Evolutionary conservation across 2,113 vertebrate species (phyloP).

Genomic region (Cairina moschata): DNA sequence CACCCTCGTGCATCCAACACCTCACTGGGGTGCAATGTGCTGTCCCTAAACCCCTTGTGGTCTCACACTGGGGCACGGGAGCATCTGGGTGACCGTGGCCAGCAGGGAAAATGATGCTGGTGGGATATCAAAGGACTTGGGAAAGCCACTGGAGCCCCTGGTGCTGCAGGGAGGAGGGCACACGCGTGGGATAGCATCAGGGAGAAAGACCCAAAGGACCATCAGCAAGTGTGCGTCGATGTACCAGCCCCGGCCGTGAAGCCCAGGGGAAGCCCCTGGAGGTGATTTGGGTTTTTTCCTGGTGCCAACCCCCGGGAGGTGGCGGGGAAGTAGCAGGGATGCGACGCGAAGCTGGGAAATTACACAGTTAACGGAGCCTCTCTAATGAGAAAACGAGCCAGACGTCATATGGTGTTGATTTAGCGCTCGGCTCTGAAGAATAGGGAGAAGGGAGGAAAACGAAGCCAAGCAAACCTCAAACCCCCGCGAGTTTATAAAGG

Average conservation of each 20-base stretch:
- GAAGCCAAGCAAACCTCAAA: not conserved
- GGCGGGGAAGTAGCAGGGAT: fast-evolving
- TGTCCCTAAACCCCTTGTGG: not conserved
- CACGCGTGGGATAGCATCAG: not conserved
- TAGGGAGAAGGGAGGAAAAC: not conserved
- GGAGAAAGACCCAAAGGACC: not conserved
- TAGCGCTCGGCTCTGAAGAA: not conserved
- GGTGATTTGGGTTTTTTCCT: fast-evolving
- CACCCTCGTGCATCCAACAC: no score
- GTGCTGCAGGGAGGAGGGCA: not conserved
- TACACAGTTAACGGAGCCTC: fast-evolving
- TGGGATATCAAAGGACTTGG: not conserved
- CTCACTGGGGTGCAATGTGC: fast-evolving
- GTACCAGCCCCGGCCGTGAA: no score
- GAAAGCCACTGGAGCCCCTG: not conserved
- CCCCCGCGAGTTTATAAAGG: not conserved
- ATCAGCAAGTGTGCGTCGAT: no score
- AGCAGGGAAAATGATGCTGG: fast-evolving
- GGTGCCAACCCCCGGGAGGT: fast-evolving
- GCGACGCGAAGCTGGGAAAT: not conserved
- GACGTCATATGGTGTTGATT: constrained; percentile 27
- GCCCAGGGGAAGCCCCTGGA: not conserved
- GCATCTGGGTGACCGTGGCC: not conserved
- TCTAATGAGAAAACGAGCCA: not conserved
- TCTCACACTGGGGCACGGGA: no score